Conservation (phyloP, 1,140 invertebrate genomes). For the Teleogryllus occipitalis region DNA sequence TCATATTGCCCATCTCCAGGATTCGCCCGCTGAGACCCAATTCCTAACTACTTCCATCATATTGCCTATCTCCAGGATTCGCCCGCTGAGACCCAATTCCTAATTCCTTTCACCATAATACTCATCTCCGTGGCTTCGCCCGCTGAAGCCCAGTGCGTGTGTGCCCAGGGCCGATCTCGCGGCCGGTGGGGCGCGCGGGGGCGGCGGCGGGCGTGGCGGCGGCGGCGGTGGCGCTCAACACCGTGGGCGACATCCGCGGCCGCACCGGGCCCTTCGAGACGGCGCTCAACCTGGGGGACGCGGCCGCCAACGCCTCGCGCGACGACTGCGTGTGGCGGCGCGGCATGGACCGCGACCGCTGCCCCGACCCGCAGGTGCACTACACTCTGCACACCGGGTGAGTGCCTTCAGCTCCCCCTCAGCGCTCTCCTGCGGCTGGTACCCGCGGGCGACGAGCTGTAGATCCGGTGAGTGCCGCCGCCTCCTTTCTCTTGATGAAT, state of each 20-base stretch:
- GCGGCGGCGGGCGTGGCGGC: background rate
- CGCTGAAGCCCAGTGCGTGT: too few species aligned
- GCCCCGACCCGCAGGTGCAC: constrained; percentile 11
- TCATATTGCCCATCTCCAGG: too few species aligned
- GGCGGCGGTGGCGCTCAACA: background rate
- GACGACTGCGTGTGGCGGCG: constrained; percentile 16
- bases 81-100: too few species aligned
- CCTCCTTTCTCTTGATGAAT: too few species aligned
- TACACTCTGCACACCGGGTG: constrained; percentile 11
- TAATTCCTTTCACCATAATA: too few species aligned
- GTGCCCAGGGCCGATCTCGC: background rate
- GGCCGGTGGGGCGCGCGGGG: background rate
- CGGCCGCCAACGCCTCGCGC: constrained; percentile 6
- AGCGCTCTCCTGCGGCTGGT: too few species aligned
- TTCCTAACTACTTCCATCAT: too few species aligned
- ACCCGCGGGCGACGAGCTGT: too few species aligned
- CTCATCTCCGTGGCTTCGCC: too few species aligned
- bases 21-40: too few species aligned
- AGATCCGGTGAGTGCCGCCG: too few species aligned
- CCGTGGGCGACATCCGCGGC: background rate
- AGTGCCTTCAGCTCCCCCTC: background rate
- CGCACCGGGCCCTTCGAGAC: background rate
- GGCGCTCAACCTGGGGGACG: constrained; percentile 8
- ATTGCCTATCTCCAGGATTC: too few species aligned
- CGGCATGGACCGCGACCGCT: background rate